These are phyloP conservation scores for Drosophila parabipectinata DNA, from an alignment of 1,140 invertebrate genomes.

Conservation along the genomic window DNA sequence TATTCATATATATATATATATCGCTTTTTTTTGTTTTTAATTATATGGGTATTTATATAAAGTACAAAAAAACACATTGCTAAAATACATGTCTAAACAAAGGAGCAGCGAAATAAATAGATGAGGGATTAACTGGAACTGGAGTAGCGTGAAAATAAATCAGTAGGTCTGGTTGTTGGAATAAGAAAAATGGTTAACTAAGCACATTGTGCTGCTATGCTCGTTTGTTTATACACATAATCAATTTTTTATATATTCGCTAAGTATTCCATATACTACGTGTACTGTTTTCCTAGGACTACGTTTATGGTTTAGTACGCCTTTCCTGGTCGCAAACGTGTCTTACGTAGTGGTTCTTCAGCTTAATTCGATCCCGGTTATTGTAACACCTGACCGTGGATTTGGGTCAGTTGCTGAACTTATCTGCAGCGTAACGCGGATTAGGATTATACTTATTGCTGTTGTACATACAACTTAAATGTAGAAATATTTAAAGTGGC, in stretches of 20 bases:
- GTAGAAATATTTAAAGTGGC: slow-evolving; percentile 57
- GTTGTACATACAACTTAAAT: slow-evolving; percentile 56
- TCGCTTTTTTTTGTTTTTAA: not conserved
- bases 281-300: slow-evolving; percentile 36
- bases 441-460: slow-evolving; percentile 53
- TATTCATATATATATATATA: slow-evolving; percentile 27
- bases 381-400: slow-evolving; percentile 24
- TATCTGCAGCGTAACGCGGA: slow-evolving; percentile 21
- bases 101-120: slow-evolving; percentile 72
- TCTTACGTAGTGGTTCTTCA: slow-evolving; percentile 36
- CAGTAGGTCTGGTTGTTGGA: slow-evolving; percentile 42
- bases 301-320: slow-evolving; percentile 19
- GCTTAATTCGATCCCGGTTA: slow-evolving; percentile 42
- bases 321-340: not conserved
- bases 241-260: slow-evolving; percentile 60
- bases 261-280: slow-evolving; percentile 56
- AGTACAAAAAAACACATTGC: slow-evolving; percentile 69
- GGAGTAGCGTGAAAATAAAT: slow-evolving; percentile 18
- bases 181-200: slow-evolving; percentile 61
- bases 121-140: slow-evolving; percentile 39
- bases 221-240: slow-evolving; percentile 70
- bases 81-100: slow-evolving; percentile 66
- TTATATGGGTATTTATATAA: slow-evolving; percentile 51
- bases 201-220: slow-evolving; percentile 66
- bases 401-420: slow-evolving; percentile 20